Conservation (phyloP, 1,140 invertebrate species). For the Oryzaephilus surinamensis region DNA sequence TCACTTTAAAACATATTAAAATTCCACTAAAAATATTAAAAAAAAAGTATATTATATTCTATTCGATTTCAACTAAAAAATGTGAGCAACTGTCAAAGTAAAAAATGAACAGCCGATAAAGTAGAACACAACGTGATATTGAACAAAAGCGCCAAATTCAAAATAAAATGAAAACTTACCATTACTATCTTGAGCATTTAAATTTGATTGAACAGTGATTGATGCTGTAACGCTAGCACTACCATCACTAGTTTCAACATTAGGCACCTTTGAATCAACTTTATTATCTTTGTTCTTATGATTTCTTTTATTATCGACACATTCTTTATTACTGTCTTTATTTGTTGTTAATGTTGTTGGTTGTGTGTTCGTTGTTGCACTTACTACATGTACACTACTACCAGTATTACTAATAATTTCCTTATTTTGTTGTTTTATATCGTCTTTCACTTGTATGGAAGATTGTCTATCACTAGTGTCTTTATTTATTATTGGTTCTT, state of each 20-base stretch:
- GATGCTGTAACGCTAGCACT: background rate
- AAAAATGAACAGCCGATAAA: too few relatives aligned
- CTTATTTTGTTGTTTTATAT: conserved; percentile 10
- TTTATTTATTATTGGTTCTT: conserved; percentile 9
- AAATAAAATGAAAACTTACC: too few relatives aligned
- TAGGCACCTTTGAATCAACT: conserved; percentile 9
- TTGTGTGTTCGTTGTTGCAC: background rate
- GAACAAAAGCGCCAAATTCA: too few relatives aligned
- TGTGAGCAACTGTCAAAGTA: too few relatives aligned
- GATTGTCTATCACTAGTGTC: conserved; percentile 10
- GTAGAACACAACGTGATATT: too few relatives aligned
- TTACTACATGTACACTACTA: too few relatives aligned
- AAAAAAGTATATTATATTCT: too few relatives aligned
- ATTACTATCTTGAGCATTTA: background rate
- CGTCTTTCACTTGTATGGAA: conserved; percentile 11
- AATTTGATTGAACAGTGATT: conserved; percentile 1
- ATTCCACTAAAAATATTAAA: too few relatives aligned
- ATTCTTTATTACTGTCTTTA: conserved; percentile 13
- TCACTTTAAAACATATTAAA: too few relatives aligned
- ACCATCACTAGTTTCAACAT: conserved; percentile 8
- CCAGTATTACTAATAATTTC: too few relatives aligned
- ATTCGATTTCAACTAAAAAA: too few relatives aligned
- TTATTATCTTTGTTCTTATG: conserved; percentile 16
- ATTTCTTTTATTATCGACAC: conserved; percentile 16
- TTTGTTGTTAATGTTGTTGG: conserved; percentile 2